phyloP scores from a whole-genome alignment of 2,888 invertebrate genomes.

The Stegana nigrithorax region DNA sequence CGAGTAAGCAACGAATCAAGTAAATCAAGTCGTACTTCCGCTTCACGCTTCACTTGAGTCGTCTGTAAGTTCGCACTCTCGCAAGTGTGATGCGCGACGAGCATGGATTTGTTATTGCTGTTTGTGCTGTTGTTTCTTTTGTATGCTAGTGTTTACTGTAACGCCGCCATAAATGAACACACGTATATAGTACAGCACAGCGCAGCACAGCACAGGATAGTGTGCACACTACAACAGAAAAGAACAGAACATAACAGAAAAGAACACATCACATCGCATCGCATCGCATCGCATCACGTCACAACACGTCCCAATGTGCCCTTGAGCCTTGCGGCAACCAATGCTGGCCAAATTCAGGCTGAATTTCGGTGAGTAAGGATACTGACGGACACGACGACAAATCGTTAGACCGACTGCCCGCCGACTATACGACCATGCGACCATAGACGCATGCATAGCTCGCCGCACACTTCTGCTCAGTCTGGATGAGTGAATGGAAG shows the following conservation, averaged over 20 bases:
- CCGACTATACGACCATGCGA: too few relatives aligned
- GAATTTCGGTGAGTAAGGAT: not conserved
- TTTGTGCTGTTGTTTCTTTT: conserved; percentile 28
- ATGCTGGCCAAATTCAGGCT: not conserved
- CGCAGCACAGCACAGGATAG: too few relatives aligned
- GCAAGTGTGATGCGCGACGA: not conserved
- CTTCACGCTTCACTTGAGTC: conserved; percentile 42
- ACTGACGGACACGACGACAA: not conserved
- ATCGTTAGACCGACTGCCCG: too few relatives aligned
- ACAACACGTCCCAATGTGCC: not conserved
- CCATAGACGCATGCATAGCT: not conserved
- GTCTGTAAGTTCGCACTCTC: too few relatives aligned
- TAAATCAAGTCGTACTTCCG: conserved; percentile 58
- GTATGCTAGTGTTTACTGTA: conserved; percentile 42
- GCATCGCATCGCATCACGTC: too few relatives aligned
- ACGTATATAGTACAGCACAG: too few relatives aligned
- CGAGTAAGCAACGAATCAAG: conserved; percentile 57
- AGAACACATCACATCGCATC: too few relatives aligned
- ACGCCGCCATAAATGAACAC: conserved; percentile 20
- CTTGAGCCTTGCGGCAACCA: not conserved
- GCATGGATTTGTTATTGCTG: not conserved
- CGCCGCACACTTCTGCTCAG: too few relatives aligned
- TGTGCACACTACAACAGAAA: too few relatives aligned
- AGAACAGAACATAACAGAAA: too few relatives aligned
- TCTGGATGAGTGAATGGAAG: not conserved